Percentiles rank a stretch among this genome's conserved stretches.
Evolutionary conservation across 1,140 invertebrate genomes (phyloP).

Genomic region (Procambarus clarkii): DNA sequence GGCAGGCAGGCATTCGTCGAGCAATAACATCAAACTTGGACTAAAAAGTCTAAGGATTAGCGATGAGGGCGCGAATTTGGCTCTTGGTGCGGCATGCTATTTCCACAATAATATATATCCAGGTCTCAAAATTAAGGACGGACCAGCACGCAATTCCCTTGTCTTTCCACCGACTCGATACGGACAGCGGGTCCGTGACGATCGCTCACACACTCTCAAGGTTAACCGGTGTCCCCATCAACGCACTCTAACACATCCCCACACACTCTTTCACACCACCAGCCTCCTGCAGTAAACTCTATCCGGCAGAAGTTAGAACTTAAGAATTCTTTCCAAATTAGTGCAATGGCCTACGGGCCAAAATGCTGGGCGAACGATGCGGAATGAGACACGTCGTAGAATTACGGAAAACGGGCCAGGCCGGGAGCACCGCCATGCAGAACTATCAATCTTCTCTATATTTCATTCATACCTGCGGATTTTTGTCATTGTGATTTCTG

Average conservation of each 20-base stretch:
- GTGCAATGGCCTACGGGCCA: too few species aligned
- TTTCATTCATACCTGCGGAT: slow-evolving; percentile 61
- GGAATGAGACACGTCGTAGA: not conserved
- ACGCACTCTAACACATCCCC: not conserved
- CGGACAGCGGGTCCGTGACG: not conserved
- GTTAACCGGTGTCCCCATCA: not conserved
- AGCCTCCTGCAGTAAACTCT: not conserved
- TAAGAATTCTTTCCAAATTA: not conserved
- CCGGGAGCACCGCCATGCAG: slow-evolving; percentile 32
- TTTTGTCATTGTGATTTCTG: slow-evolving; percentile 57
- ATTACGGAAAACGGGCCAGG: not conserved
- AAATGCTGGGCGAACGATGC: not conserved
- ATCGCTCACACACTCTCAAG: slow-evolving; percentile 34
- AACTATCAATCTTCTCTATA: slow-evolving; percentile 63
- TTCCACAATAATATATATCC: slow-evolving; percentile 64
- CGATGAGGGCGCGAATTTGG: slow-evolving; percentile 48
- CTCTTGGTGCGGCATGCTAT: slow-evolving; percentile 46
- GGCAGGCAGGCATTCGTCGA: not conserved
- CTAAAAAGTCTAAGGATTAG: slow-evolving; percentile 38
- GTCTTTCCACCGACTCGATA: slow-evolving; percentile 40
- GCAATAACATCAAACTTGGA: slow-evolving; percentile 11
- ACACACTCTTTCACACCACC: not conserved
- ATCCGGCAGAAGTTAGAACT: not conserved
- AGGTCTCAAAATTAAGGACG: slow-evolving; percentile 53
- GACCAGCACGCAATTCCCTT: slow-evolving; percentile 56